Evolutionary conservation across 1,140 invertebrate species (phyloP), one percentile per base, ranked within the genome.

Genomic region (Psilanteris sp.): DNA sequence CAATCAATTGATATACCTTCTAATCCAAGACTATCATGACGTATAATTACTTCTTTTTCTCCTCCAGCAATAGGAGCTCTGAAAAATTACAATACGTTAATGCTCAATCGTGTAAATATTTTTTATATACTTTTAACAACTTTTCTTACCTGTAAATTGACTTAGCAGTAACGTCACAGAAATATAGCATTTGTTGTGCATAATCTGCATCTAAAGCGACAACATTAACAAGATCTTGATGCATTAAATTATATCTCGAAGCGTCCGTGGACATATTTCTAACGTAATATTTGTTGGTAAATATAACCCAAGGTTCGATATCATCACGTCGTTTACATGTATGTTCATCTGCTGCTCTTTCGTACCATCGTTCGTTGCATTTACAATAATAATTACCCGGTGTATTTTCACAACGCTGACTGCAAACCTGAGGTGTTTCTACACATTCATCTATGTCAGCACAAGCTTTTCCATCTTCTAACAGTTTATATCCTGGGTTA

Each of bases 251-350:
- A 78, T 98, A 98, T 4, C 91, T 87, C 1, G 90, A 89, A 0
- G 96, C 97, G 85, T 99, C 97, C 0, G 93, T 91, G 0, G 96
- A 96, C 92, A 99, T 95, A 77, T 99, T 98, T 44, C 98, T 91
- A 1, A 99, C 93, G 83, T 99, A 99, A 83, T 99, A 99, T 81
- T 98, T 98, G 81, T 99, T 99, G 4, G 96, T 97, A 81, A 99
- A 98, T 31, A 99, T 91, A 8, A 99, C 85, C 96, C 96, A 99
- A 0, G 98, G 97, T 27, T 92, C 89, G 1, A 91, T 93, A 13
- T 84, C 89, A 72, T 98, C 96, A 67, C 93, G 93, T 34, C 96
- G 90, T 85, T 98, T 98, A 84, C 97, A 98, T 0, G 94, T 96
- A 22, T 94, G 93, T 77, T 96, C 94, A 81, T 99, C 96, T 0